Conservation (phyloP, 2,113 vertebrate species). For the human (Homo sapiens) region GRCh38 chr14:32418501-32419000, state of each 20-base stretch:
- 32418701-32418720: slow-evolving; percentile 41
- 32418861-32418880: slow-evolving; percentile 15
- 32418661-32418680: slow-evolving; percentile 21
- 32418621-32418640: not conserved
- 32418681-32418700: not conserved
- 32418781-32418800: slow-evolving; percentile 46
- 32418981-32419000: slow-evolving; percentile 44
- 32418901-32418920: slow-evolving; percentile 12
- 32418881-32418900: not conserved
- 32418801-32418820: slow-evolving; percentile 25
- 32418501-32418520: not conserved
- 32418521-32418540: not conserved
- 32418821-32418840: not conserved
- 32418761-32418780: slow-evolving; percentile 45
- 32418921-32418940: slow-evolving; percentile 17
- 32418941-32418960: not conserved
- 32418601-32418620: not conserved
- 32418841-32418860: not conserved
- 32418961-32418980: not conserved
- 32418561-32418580: not conserved
- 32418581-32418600: not conserved
- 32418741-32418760: slow-evolving; percentile 45
- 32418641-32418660: slow-evolving; percentile 11
- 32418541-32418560: not conserved
- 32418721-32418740: slow-evolving; percentile 43